A percentile compares a stretch with the other conserved stretches of the same genome.
phyloP scores from a whole-genome alignment of 2,797 vertebrate species.

The Sciaenops ocellatus region DNA sequence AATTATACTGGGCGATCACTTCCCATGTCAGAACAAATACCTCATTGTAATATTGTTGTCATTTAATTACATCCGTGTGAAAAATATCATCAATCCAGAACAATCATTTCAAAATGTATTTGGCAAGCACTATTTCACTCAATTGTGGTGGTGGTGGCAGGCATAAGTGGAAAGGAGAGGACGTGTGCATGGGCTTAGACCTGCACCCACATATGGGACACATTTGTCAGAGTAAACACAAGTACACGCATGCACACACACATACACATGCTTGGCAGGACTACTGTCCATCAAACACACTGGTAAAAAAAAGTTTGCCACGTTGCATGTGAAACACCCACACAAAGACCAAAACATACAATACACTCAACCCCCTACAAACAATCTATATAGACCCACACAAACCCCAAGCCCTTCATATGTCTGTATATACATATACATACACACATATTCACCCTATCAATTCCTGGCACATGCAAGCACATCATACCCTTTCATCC shows the following conservation, averaged over 20 bases:
- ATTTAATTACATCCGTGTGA: slow-evolving; percentile 16
- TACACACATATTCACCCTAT: slow-evolving; percentile 43
- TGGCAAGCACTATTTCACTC: slow-evolving; percentile 8
- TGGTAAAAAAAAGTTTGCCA: slow-evolving; percentile 2
- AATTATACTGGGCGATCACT: background rate
- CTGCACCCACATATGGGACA: slow-evolving; percentile 80
- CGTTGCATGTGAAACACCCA: slow-evolving; percentile 39
- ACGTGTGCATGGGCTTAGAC: slow-evolving; percentile 63
- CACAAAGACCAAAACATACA: slow-evolving; percentile 29
- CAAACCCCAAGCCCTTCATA: slow-evolving; percentile 18
- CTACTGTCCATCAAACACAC: slow-evolving; percentile 50
- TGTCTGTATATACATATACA: slow-evolving; percentile 22
- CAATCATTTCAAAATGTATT: slow-evolving; percentile 4
- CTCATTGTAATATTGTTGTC: slow-evolving; percentile 8
- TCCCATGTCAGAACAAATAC: slow-evolving; percentile 8
- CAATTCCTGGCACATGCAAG: slow-evolving; percentile 51
- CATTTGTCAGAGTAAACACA: slow-evolving; percentile 83
- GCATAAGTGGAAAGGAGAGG: slow-evolving; percentile 38
- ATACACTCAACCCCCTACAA: slow-evolving; percentile 6
- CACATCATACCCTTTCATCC: slow-evolving; percentile 72
- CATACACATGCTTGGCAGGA: slow-evolving; percentile 32
- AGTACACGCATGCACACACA: slow-evolving; percentile 12
- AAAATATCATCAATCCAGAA: slow-evolving; percentile 19
- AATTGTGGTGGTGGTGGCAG: slow-evolving; percentile 34
- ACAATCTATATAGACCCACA: slow-evolving; percentile 17